A percentile compares a stretch with the other conserved stretches of the same genome.
These are phyloP conservation scores for Actenoides lindsayi DNA, from an alignment of 2,113 vertebrate genomes.

Conservation along the genomic window DNA sequence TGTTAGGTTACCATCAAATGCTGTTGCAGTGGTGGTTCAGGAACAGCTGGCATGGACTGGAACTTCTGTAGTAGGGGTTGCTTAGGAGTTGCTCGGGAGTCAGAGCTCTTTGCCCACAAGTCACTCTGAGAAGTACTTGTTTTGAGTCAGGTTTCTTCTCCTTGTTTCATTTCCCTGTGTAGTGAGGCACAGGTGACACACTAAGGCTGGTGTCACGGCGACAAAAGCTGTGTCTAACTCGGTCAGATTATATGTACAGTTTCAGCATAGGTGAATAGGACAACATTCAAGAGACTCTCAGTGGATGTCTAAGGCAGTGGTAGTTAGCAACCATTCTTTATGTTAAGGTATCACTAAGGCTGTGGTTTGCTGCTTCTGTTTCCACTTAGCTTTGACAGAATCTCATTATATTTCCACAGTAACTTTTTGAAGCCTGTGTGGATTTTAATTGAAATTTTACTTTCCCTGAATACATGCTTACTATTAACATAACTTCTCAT, in stretches of 20 bases:
- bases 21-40: neutral
- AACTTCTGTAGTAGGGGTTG: neutral
- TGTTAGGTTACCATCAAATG: neutral
- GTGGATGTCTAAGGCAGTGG: neutral
- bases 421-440: neutral
- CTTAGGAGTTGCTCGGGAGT: neutral
- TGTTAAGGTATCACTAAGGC: neutral
- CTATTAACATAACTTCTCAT: neutral
- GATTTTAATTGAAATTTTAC: neutral
- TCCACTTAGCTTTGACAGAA: neutral
- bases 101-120: fast-evolving
- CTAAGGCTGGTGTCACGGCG: neutral
- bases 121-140: neutral
- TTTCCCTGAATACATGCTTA: neutral
- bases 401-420: neutral
- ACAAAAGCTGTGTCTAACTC: neutral
- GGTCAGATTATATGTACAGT: neutral
- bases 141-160: neutral
- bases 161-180: neutral
- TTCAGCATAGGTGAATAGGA: neutral
- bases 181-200: neutral
- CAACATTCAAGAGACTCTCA: neutral
- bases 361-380: neutral
- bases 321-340: neutral
- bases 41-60: neutral